Percentiles rank a stretch among this genome's conserved stretches.
These are phyloP conservation scores for Andrena bicolor DNA, from an alignment of 2,888 invertebrate genomes.

Conservation along the genomic window DNA sequence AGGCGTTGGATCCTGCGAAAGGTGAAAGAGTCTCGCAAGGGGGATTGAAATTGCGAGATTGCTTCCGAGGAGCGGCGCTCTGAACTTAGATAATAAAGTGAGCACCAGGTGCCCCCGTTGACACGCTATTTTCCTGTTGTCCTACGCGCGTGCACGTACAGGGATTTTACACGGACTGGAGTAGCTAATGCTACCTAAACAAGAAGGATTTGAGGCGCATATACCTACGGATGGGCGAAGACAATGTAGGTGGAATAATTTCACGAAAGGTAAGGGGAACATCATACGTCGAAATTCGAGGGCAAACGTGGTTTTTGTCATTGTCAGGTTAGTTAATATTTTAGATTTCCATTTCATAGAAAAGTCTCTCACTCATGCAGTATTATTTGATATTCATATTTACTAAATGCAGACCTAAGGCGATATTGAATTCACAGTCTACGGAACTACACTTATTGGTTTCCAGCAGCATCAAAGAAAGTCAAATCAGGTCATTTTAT, in stretches of 20 bases:
- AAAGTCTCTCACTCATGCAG: neutral
- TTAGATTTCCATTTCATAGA: neutral
- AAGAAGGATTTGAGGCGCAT: neutral
- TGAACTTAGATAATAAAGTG: constrained; percentile 51
- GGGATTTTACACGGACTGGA: neutral
- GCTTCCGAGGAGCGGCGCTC: constrained; percentile 40
- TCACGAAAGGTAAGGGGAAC: neutral
- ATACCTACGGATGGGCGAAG: neutral
- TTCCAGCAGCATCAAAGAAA: neutral
- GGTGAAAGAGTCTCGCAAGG: neutral
- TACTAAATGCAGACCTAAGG: neutral
- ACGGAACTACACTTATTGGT: neutral
- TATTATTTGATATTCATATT: neutral
- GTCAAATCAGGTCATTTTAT: neutral
- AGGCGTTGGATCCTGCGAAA: neutral
- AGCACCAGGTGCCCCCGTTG: constrained; percentile 27
- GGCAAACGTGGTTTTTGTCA: too few species aligned
- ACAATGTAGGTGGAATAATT: neutral
- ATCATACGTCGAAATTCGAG: too few species aligned
- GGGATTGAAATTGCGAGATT: constrained; percentile 23
- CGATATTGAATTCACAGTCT: neutral
- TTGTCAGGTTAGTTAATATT: neutral
- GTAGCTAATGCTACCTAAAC: neutral
- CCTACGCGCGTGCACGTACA: neutral
- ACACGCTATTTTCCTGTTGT: constrained; percentile 11